Evolutionary conservation across 1,140 invertebrate species (phyloP).

Genomic region (Linepithema humile): DNA sequence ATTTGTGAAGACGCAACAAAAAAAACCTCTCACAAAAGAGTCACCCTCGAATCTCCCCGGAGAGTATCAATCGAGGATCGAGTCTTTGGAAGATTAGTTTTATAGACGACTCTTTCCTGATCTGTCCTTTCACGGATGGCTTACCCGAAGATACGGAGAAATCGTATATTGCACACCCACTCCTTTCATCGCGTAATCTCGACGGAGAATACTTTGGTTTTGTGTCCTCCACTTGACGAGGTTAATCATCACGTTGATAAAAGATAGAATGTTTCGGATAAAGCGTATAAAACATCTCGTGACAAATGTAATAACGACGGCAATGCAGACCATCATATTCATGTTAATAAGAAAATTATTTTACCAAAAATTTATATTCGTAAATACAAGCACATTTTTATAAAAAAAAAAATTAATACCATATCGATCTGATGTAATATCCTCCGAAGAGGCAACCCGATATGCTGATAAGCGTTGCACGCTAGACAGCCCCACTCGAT

Average conservation of each 20-base stretch:
- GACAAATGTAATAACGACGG: neutral
- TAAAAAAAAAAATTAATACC: slow-evolving; percentile 24
- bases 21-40: slow-evolving; percentile 71
- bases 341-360: neutral
- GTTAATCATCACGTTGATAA: slow-evolving; percentile 37
- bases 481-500: slow-evolving; percentile 28
- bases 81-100: slow-evolving; percentile 76
- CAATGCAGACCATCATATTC: neutral
- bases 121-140: slow-evolving; percentile 77
- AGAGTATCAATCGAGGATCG: slow-evolving; percentile 76
- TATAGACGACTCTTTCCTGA: slow-evolving; percentile 72
- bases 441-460: slow-evolving; percentile 16
- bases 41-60: slow-evolving; percentile 63
- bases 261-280: neutral
- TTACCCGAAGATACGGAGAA: slow-evolving; percentile 69
- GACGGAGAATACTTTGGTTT: slow-evolving; percentile 25
- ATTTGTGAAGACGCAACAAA: slow-evolving; percentile 51
- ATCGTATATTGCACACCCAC: slow-evolving; percentile 68
- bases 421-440: slow-evolving; percentile 4
- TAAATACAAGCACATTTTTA: too few relatives aligned
- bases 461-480: slow-evolving; percentile 33
- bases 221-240: neutral
- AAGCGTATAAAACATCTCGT: neutral
- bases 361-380: neutral
- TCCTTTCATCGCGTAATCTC: slow-evolving; percentile 59